Base-by-base conservation (phyloP, 37 sponge, comb jelly and placozoan species). In the Hormiphora californensis region DNA sequence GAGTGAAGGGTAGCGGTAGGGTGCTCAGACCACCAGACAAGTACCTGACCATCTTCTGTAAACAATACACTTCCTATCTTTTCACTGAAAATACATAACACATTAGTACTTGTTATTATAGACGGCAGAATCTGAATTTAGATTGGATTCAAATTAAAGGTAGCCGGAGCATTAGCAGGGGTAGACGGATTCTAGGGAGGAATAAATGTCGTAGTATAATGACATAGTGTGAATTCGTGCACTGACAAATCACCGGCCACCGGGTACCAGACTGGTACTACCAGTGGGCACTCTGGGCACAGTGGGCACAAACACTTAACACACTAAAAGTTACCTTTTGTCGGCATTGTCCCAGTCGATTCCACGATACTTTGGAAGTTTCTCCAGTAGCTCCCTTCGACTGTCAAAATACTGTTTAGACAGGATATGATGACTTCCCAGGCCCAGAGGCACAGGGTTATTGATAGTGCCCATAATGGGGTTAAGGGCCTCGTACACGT, bases 11-110 rank as follows among this genome's bases (percentile, higher is more conserved):
- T 73, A n/a, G 81, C 81, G 44, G 43, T 73, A 46, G 40, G 81
- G 23, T 73, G 81, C 17, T 73, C 38, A 36, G 81, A 43, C 81
- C 81, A 73, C 81, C 81, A 73, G 17, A 73, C 81, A 23, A 73
- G 27, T 36, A 73, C 81, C 43, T 28, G 3, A 28, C 43, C 38
- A 3, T 73, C 35, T 7, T 11, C 1, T 3, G 43, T 22, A 73
- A 40, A 73, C 44, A 73, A 43, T 19, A 73, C 81, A 19, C 43
- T 43, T 25, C 81, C 81, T n/a, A 73, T 30, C 61, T 31, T 15
- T 12, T 19, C 61, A 4, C 61, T 57, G 61, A 57, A 57, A 57
- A 28, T 57, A 21, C n/a, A 49, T 15, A 49, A 49, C 53, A 9
- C 53, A 17, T 49, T 49, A 17, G 15, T 15, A 49, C 53, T 17